Evolutionary conservation across 2,113 vertebrate genomes (phyloP).

Genomic region (Kobus ellipsiprymnus): DNA sequence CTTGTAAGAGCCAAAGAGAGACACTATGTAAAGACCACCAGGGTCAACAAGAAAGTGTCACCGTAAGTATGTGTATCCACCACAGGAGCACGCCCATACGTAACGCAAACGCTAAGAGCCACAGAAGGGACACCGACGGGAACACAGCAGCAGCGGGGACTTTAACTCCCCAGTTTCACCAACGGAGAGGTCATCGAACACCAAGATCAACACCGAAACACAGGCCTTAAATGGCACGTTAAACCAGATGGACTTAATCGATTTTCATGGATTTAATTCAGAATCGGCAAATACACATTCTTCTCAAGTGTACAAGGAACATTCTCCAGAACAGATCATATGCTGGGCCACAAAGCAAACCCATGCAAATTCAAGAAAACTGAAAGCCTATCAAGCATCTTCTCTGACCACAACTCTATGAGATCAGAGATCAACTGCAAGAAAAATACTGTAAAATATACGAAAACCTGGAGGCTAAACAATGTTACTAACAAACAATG

Average conservation of each 20-base stretch:
- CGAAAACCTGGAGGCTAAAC: background rate
- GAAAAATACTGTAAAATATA: background rate
- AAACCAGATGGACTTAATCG: background rate
- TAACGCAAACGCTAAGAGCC: accelerated
- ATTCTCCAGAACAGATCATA: background rate
- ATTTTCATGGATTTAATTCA: background rate
- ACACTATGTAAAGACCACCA: background rate
- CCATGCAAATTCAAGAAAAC: background rate
- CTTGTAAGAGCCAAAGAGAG: background rate
- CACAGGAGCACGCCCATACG: accelerated
- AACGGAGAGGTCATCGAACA: background rate
- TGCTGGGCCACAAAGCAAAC: background rate
- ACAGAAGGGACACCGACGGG: accelerated
- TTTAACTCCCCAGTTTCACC: background rate
- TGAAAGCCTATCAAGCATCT: background rate
- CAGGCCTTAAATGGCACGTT: background rate
- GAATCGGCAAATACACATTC: background rate
- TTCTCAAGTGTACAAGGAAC: background rate
- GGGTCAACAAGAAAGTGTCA: background rate
- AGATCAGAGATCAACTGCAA: background rate
- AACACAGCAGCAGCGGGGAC: no score
- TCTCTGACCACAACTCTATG: background rate
- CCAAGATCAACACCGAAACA: background rate
- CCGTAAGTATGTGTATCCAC: accelerated
- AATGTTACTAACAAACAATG: background rate